Percentiles rank a stretch among this genome's conserved stretches.
These are phyloP conservation scores for Microctenopoma stevenorrisi DNA, from an alignment of 2,797 vertebrate genomes.

Conservation along the genomic window DNA sequence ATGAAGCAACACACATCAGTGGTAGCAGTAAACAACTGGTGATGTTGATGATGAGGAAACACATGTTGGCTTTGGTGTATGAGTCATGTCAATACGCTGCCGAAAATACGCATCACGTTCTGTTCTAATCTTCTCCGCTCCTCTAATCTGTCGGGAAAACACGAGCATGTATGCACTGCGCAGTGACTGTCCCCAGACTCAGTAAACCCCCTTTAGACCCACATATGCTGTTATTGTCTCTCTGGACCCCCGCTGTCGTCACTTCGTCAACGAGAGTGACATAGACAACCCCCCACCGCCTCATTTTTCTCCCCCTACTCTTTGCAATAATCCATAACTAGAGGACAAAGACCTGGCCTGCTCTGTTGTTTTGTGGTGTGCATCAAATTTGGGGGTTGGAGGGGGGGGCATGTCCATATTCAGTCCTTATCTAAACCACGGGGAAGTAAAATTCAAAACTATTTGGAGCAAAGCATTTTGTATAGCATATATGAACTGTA, in stretches of 20 bases:
- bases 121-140: background rate
- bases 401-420: constrained; percentile 1
- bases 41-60: too few relatives aligned
- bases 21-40: background rate
- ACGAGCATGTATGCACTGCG: constrained; percentile 18
- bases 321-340: constrained; percentile 75
- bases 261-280: constrained; percentile 67
- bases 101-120: background rate
- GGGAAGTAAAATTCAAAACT: background rate
- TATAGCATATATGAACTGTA: too few relatives aligned
- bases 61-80: constrained; percentile 1
- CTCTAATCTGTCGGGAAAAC: too few relatives aligned
- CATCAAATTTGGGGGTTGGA: constrained; percentile 22
- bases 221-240: constrained; percentile 49
- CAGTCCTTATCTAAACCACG: background rate
- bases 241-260: constrained; percentile 61
- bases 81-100: background rate
- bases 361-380: constrained; percentile 42
- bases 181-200: constrained; percentile 24
- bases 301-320: constrained; percentile 1
- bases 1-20: constrained; percentile 16
- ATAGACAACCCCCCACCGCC: constrained; percentile 26
- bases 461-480: background rate
- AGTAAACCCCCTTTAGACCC: constrained; percentile 39
- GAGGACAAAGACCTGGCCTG: constrained; percentile 74